phyloP scores from a whole-genome alignment of 2,888 invertebrate species.

The Melanchra persicariae region DNA sequence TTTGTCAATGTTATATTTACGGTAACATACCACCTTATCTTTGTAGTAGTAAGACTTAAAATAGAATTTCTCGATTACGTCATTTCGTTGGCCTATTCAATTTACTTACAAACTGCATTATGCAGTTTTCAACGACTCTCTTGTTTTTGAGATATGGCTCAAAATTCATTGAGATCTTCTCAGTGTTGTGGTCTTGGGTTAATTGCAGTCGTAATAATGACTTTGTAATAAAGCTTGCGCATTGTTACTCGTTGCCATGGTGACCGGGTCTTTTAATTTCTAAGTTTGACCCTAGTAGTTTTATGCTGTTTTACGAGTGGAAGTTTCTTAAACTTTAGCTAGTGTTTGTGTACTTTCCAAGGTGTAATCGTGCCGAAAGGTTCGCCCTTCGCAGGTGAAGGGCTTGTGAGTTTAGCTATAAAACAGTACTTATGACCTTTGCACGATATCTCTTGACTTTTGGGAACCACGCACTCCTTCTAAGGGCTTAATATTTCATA shows the following conservation, averaged over 20 bases:
- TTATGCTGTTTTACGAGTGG: background rate
- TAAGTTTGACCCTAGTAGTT: constrained; percentile 49
- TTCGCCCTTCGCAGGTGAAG: constrained; percentile 20
- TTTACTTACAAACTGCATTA: constrained; percentile 57
- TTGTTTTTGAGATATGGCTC: constrained; percentile 28
- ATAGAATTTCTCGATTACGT: constrained; percentile 30
- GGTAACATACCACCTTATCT: constrained; percentile 35
- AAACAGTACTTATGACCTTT: constrained; percentile 3
- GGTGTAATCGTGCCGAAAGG: background rate
- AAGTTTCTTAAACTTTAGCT: constrained; percentile 5
- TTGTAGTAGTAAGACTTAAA: constrained; percentile 28
- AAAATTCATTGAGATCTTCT: constrained; percentile 33
- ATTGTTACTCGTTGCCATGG: constrained; percentile 77
- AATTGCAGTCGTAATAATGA: constrained; percentile 76
- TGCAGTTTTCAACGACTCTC: constrained; percentile 48
- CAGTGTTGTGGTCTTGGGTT: constrained; percentile 56
- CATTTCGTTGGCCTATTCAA: constrained; percentile 46
- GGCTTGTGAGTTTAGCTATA: background rate
- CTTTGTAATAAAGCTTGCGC: constrained; percentile 74
- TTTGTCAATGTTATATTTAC: constrained; percentile 34
- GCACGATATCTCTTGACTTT: constrained; percentile 1
- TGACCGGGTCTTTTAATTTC: constrained; percentile 61
- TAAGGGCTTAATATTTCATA: constrained; percentile 1
- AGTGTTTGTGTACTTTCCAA: constrained; percentile 7
- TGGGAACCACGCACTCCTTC: constrained; percentile 4